Evolutionary conservation across 2,888 invertebrate species (phyloP), one percentile per base, ranked within the genome.

Genomic region (Drosophila aldrichi): DNA sequence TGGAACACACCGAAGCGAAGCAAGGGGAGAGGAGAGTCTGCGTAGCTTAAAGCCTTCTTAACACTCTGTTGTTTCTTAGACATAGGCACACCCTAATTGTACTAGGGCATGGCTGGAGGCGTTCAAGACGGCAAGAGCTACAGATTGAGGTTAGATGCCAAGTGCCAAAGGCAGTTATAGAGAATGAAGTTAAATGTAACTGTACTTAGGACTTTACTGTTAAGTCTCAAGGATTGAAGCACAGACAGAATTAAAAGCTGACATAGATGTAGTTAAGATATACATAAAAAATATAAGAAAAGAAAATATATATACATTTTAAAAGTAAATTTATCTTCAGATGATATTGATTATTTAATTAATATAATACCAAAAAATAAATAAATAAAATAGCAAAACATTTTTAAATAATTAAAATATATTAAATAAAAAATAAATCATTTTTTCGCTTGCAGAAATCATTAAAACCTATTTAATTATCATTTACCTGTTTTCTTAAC

Each of bases 11-110:
- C 10, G 25, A 5, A 25, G 38, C 16, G n/a, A 4, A 0, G 22
- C 8, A 14, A 12, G 6, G 4, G 6, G 8, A 10, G 6, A 32
- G 12, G 16, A 14, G n/a, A 43, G 46, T 54, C 49, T 55, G 22
- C 38, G 67, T 43, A 46, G 61, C 82, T 89, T 90, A 86, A 83
- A 89, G 77, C 61, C 86, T 70, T 66, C 88, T 89, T 88, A 85
- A 66, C 88, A 79, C 77, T 70, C 77, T 71, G 85, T 58, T 64
- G 74, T 78, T 78, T 36, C 77, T 89, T 73, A 82, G 86, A 85
- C 72, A 64, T 75, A 46, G 68, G 67, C 52, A 58, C 58, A 43
- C 75, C 78, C 59, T 82, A 79, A 79, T 82, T 82, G 90, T 88
- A 67, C 73, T 51, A 63, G 67, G 85, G 55, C 73, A 75, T 72